Evolutionary conservation across 2,797 vertebrate species (phyloP).

Genomic region (Pyrocephalus nanus): DNA sequence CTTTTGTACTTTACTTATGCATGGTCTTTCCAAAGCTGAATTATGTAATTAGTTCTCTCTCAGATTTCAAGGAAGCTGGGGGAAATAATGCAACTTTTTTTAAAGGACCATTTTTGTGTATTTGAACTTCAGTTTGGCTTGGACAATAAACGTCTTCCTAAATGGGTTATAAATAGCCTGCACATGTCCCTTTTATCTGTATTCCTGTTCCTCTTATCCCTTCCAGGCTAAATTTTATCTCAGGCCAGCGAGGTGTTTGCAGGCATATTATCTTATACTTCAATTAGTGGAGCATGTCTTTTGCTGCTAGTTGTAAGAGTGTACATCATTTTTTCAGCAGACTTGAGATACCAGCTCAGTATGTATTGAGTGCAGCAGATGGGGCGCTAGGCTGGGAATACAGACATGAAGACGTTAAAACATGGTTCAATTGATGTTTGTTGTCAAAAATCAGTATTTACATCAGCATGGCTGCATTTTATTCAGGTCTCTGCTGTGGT

Average conservation of each 20-base stretch:
- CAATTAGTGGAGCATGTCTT: background rate
- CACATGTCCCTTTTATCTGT: fast-evolving
- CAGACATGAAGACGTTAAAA: background rate
- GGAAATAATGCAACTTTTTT: background rate
- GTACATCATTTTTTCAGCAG: background rate
- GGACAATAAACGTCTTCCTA: background rate
- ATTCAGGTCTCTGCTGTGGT: background rate
- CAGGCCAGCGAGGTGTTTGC: background rate
- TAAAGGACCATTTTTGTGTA: background rate
- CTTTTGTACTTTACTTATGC: background rate
- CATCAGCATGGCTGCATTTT: background rate
- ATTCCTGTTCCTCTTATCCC: background rate
- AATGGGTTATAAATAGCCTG: background rate
- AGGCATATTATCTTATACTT: background rate
- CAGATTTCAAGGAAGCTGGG: background rate
- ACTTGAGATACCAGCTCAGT: background rate
- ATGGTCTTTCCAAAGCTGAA: background rate
- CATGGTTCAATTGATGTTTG: background rate
- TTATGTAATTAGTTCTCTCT: background rate
- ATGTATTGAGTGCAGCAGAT: background rate
- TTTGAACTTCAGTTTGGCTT: conserved; percentile 31
- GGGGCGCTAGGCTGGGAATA: background rate
- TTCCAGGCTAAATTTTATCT: background rate
- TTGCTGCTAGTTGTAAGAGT: background rate
- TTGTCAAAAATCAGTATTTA: background rate